Base-by-base conservation (phyloP, 1,140 invertebrate genomes). In the Andrena cerasifolii region DNA sequence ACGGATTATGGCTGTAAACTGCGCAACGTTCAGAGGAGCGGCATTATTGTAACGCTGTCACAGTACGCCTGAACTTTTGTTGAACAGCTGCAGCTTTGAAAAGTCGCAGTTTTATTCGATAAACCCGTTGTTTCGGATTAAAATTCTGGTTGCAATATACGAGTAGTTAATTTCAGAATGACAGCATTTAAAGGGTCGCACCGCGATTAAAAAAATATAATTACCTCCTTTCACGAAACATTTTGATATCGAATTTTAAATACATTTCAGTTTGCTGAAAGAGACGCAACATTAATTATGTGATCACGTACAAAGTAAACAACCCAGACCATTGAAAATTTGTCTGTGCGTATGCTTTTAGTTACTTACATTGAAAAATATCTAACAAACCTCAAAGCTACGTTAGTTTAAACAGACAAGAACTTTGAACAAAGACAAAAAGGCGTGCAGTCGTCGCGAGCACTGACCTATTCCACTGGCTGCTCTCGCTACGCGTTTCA, bases 391-490 rank as follows among this genome's bases (percentile, higher is more conserved):
- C 10, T 40, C 10, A 40, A 40, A 5, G 3, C 10, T 40, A 40
- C 36, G 36, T 3, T 40, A 40, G 10, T 40, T 40, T 26, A 18
- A 2, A 58, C n/a, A 12, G 14, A 26, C 33, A 7, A 43, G 61
- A 3, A 53, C 16, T 58, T 40, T 10, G 6, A 54, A 0, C 2
- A 18, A 28, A n/a, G n/a, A 18, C 18, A 7, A 31, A 24, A 16
- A 31, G 24, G 14, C 6, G 31, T 28, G 16, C 24, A 31, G 80
- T n/a, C 65, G 65, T 10, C 10, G 40, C 65, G 65, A 71, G 59
- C 80, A 54, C 76, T 66, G 76, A 84, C 71, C 68, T 66, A 36
- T 51, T 43, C 79, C 63, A 84, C 80, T 78, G 43, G 61, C 58
- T 54, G 73, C 31, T 49, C 65, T 51, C 40, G 68, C 26, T 45